Percentiles rank a stretch among this genome's conserved stretches.
Evolutionary conservation across 2,797 vertebrate species (phyloP).

Genomic region (Premnoplex brunnescens): DNA sequence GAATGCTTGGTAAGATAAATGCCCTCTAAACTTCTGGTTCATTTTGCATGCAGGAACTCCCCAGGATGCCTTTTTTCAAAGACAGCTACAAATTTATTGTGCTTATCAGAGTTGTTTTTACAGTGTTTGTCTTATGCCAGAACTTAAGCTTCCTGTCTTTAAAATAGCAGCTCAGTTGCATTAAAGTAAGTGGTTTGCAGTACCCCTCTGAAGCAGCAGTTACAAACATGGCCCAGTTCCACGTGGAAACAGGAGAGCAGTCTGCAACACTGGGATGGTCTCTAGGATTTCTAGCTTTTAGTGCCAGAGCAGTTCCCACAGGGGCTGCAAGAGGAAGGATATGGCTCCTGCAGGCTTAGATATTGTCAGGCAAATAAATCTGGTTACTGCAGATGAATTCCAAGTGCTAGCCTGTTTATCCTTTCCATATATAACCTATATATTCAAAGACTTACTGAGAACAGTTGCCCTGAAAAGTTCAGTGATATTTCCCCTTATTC

Average conservation of each 20-base stretch:
- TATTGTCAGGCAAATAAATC: background rate
- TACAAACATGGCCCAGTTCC: background rate
- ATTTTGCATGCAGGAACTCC: background rate
- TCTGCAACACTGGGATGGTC: background rate
- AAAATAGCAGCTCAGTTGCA: background rate
- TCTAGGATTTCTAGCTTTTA: background rate
- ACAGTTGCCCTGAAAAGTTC: background rate
- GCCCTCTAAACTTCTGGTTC: background rate
- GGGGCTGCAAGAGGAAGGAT: background rate
- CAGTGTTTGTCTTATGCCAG: background rate
- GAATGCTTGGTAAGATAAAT: constrained; percentile 78
- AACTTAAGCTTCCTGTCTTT: background rate
- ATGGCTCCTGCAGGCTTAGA: background rate
- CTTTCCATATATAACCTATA: background rate
- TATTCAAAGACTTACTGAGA: background rate
- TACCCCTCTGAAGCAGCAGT: background rate
- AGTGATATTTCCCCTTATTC: background rate
- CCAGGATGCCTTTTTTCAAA: background rate
- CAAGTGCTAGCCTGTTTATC: background rate
- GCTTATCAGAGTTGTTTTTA: background rate
- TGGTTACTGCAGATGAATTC: background rate
- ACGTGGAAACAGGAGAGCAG: background rate
- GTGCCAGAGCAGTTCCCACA: background rate
- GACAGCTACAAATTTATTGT: background rate
- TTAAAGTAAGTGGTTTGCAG: background rate